Evolutionary conservation across 1,140 invertebrate species (phyloP).

Genomic region (Stegodyphus dumicola): DNA sequence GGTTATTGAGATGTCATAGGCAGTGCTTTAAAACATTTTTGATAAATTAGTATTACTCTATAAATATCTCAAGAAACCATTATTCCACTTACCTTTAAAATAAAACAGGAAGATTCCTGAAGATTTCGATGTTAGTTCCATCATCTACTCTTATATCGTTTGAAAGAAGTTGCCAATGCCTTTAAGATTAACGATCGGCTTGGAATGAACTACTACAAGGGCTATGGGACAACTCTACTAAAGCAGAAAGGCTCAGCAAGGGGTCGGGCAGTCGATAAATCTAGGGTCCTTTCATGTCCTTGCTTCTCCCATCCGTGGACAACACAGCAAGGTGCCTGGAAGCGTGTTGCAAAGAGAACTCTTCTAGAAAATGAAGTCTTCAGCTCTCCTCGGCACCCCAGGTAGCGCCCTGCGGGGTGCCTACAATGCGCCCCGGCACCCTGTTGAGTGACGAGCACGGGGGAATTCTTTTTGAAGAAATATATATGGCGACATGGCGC

Average conservation of each 20-base stretch:
- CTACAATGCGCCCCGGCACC: constrained; percentile 5
- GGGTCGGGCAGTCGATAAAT: neutral
- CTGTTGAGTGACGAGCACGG: constrained; percentile 3
- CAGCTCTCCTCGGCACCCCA: constrained; percentile 15
- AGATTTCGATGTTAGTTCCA: no score
- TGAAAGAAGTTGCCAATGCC: neutral
- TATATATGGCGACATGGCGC: constrained; percentile 48
- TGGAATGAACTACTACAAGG: neutral
- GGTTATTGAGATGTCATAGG: no score
- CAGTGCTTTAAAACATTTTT: no score
- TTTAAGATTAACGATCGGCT: neutral
- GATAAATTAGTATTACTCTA: no score
- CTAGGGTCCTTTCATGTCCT: neutral
- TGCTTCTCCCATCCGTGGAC: neutral
- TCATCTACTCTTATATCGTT: no score
- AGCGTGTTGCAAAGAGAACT: neutral
- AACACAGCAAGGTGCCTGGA: neutral
- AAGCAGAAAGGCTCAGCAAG: neutral
- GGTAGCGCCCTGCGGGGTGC: neutral
- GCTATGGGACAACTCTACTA: neutral
- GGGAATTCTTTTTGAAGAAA: neutral
- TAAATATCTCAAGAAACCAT: no score
- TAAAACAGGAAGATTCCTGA: no score
- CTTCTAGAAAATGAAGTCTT: constrained; percentile 46
- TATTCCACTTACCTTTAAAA: no score